Conservation (phyloP, 2,113 vertebrate genomes). For the Psilopsiagon aurifrons region DNA sequence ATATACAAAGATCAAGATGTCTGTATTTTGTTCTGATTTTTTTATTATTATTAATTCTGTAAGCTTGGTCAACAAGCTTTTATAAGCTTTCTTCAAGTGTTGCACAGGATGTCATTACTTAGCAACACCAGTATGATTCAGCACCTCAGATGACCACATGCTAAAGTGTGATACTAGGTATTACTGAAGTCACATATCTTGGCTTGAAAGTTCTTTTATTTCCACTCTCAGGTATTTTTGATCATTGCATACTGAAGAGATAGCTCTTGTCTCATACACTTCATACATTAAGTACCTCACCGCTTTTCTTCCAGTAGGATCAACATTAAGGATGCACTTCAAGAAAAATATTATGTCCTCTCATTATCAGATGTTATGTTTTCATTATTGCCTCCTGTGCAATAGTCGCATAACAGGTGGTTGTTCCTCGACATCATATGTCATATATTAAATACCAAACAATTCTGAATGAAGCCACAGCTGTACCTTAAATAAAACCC, state of each 20-base stretch:
- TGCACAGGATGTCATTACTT: neutral
- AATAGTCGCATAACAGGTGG: neutral
- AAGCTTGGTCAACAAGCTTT: neutral
- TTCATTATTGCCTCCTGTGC: neutral
- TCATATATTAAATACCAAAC: neutral
- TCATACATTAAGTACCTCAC: neutral
- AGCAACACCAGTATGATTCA: neutral
- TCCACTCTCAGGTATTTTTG: neutral
- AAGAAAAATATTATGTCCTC: neutral
- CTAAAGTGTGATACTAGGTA: neutral
- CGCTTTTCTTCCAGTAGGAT: neutral
- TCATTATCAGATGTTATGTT: neutral
- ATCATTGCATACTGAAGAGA: neutral
- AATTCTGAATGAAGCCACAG: neutral
- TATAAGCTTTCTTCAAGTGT: neutral
- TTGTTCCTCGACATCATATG: neutral
- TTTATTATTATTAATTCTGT: neutral
- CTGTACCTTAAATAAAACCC: neutral
- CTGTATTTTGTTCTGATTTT: neutral
- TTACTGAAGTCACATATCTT: neutral
- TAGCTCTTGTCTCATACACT: neutral
- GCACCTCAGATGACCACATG: neutral
- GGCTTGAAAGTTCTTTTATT: neutral
- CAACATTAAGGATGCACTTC: neutral
- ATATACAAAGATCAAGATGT: neutral